These are phyloP conservation scores for Forbesichthys papilliferus DNA, from an alignment of 2,113 vertebrate species.

Conservation along the genomic window DNA sequence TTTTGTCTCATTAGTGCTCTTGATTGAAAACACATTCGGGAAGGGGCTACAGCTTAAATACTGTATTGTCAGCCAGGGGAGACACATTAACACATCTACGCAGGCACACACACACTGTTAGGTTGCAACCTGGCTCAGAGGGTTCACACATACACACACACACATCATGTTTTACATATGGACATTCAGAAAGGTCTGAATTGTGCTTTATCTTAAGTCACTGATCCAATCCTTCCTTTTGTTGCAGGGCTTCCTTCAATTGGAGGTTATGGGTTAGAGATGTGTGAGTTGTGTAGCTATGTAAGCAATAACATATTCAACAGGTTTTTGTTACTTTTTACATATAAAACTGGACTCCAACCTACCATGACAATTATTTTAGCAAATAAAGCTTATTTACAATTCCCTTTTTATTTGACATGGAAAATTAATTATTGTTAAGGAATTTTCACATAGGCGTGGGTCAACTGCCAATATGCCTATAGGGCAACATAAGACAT, in stretches of 20 bases:
- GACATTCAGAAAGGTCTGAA: no score
- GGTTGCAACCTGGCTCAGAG: no score
- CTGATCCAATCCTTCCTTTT: no score
- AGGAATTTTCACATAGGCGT: neutral
- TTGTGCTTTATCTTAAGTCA: no score
- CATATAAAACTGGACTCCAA: no score
- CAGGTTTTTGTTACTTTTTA: no score
- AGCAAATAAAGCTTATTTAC: neutral
- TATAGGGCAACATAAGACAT: neutral
- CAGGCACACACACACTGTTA: neutral
- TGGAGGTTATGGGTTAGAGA: no score
- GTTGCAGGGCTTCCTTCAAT: no score
- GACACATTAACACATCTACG: neutral
- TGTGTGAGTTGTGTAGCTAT: no score
- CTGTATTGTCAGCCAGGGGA: neutral
- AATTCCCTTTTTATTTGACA: neutral
- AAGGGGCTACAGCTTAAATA: neutral
- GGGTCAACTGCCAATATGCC: neutral
- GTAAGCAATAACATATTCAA: neutral
- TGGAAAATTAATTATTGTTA: neutral
- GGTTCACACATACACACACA: neutral
- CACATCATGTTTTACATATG: no score
- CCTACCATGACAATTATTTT: neutral
- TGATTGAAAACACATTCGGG: neutral
- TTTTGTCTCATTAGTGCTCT: no score